phyloP scores from a whole-genome alignment of 2,888 invertebrate genomes.

The Cantharis rufa region DNA sequence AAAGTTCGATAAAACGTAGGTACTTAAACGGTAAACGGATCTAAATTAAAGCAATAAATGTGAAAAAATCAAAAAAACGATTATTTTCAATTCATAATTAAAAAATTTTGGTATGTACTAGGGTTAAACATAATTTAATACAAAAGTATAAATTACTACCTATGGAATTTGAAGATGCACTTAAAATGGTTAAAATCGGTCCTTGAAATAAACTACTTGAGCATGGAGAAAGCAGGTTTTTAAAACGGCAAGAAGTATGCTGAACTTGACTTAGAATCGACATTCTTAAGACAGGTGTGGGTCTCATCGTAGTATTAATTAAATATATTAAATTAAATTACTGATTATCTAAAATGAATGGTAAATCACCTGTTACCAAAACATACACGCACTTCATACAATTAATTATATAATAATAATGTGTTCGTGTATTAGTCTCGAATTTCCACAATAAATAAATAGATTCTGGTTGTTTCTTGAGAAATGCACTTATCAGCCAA shows the following conservation, averaged over 20 bases:
- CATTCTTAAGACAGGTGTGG: constrained; percentile 29
- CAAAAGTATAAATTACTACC: not conserved
- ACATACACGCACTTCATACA: not conserved
- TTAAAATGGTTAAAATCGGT: not conserved
- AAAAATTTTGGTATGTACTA: not conserved
- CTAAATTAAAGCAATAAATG: not conserved
- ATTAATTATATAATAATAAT: not conserved
- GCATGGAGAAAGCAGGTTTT: constrained; percentile 39
- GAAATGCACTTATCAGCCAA: not conserved
- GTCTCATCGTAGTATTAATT: constrained; percentile 10
- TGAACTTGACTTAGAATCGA: constrained; percentile 40
- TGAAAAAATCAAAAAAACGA: not conserved
- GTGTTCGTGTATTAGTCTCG: not conserved
- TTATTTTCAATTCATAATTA: not conserved
- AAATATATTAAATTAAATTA: not conserved
- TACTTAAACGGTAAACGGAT: not conserved
- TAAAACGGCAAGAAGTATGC: constrained; percentile 36
- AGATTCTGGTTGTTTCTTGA: not conserved
- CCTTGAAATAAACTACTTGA: constrained; percentile 27
- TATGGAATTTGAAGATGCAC: not conserved
- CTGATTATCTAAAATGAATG: not conserved
- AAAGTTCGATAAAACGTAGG: not conserved
- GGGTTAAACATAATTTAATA: not conserved
- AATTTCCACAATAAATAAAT: not conserved
- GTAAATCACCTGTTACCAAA: not conserved